Base-by-base conservation (phyloP, 2,888 invertebrate species). In the Auanema freiburgensis region DNA sequence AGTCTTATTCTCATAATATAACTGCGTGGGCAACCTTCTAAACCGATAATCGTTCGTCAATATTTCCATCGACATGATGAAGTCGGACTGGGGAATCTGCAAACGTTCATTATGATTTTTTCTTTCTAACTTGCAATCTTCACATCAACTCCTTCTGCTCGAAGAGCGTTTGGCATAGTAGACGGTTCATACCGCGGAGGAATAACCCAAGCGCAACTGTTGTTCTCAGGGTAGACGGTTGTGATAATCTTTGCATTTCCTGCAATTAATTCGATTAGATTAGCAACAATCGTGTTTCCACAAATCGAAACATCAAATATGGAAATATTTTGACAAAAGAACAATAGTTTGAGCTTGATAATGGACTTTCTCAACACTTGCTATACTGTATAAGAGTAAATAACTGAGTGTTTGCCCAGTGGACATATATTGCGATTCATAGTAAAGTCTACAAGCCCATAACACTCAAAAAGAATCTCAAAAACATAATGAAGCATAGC, bases 51-150 rank as follows among this genome's bases (percentile, higher is more conserved):
- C 94, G 84, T 93, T 93, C 16, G 93, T 92, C 78, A 94, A 88
- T 46, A 92, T 88, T 86, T 93, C 93, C 91, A 94, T 91, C 55
- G 93, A 91, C 86, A 92, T 91, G 21, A 94, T 92, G 86, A 93
- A 95, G 86, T 94, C 94, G 87, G 94, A 93, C 58, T 93, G 93
- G 50, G 93, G 93, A 57, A 94, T 87, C 92, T 94, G 74, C 14
- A 83, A 73, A 40, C 5, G 55, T 40, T 16, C 3, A 5, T 6
- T 5, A 16, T 12, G 12, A 23, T 16, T 14, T 42, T 44, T 41
- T 25, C 43, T 25, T 18, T 14, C 14, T 14, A 4, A 55, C 25
- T 46, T 16, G 40, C 18, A 10, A 44, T 1, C 41, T 54, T 52
- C 49, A 78, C 78, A 59, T 71, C 59, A 50, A 79, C 74, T 43